These are phyloP conservation scores for Spialia ferax DNA, from an alignment of 2,888 invertebrate species.

Conservation along the genomic window DNA sequence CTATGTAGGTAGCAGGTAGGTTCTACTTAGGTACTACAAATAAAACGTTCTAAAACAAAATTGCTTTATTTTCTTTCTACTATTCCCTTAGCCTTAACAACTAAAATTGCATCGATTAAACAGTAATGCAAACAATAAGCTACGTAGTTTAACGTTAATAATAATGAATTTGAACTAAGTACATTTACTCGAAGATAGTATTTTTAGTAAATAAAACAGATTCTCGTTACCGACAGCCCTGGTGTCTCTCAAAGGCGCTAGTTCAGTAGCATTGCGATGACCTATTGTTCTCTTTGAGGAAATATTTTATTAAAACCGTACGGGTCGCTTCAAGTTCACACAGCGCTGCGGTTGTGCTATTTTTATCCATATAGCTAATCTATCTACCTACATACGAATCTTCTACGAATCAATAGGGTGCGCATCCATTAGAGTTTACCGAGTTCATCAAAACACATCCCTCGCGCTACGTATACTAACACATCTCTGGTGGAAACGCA, in stretches of 20 bases:
- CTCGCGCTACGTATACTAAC: too few species aligned
- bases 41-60: too few species aligned
- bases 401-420: neutral
- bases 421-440: too few species aligned
- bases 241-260: constrained; percentile 22
- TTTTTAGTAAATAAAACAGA: neutral
- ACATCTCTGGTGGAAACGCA: too few species aligned
- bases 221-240: constrained; percentile 6
- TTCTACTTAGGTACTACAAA: too few species aligned
- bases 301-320: constrained; percentile 36
- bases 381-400: neutral
- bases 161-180: neutral
- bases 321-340: constrained; percentile 32
- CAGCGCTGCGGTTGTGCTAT: constrained; percentile 11
- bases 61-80: too few species aligned
- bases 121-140: too few species aligned
- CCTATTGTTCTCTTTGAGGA: constrained; percentile 40
- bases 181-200: neutral
- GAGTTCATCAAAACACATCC: too few species aligned
- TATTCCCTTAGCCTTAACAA: too few species aligned
- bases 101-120: too few species aligned
- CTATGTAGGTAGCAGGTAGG: too few species aligned
- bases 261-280: constrained; percentile 37
- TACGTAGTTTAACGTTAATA: neutral
- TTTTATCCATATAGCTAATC: neutral